Conservation (phyloP, 2,113 vertebrate genomes). For the Hemiscyllium ocellatum region DNA sequence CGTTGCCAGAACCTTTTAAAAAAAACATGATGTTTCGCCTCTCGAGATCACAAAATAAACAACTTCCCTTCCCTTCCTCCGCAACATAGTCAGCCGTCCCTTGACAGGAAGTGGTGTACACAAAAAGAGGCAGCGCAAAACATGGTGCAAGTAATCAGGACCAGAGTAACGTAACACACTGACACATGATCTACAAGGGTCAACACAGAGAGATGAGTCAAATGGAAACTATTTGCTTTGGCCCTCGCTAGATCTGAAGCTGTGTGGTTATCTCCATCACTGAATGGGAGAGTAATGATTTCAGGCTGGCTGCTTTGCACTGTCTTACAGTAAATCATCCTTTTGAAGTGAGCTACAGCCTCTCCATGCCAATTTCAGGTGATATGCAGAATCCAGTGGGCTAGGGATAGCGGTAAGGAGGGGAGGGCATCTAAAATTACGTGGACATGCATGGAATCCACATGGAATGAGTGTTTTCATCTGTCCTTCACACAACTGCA, state of each 20-base stretch:
- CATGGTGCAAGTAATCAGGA: neutral
- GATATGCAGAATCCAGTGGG: neutral
- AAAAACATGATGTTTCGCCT: neutral
- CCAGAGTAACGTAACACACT: neutral
- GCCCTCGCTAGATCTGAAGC: neutral
- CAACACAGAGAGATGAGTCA: neutral
- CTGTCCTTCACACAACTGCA: neutral
- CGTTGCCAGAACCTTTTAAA: neutral
- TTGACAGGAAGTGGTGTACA: neutral
- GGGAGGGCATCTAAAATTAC: neutral
- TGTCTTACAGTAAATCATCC: neutral
- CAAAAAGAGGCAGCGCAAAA: neutral
- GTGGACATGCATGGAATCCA: neutral
- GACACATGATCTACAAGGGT: neutral
- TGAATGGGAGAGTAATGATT: slow-evolving; percentile 6
- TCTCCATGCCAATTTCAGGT: neutral
- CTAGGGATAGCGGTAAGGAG: neutral
- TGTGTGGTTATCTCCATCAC: neutral
- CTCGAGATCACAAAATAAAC: neutral
- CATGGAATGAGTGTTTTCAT: neutral
- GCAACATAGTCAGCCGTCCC: neutral
- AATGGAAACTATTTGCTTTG: slow-evolving; percentile 19
- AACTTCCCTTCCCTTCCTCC: neutral
- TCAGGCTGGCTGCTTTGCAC: neutral
- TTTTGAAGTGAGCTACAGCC: neutral